phyloP scores from a whole-genome alignment of 2,113 vertebrate genomes.

The Ameiurus melas region DNA sequence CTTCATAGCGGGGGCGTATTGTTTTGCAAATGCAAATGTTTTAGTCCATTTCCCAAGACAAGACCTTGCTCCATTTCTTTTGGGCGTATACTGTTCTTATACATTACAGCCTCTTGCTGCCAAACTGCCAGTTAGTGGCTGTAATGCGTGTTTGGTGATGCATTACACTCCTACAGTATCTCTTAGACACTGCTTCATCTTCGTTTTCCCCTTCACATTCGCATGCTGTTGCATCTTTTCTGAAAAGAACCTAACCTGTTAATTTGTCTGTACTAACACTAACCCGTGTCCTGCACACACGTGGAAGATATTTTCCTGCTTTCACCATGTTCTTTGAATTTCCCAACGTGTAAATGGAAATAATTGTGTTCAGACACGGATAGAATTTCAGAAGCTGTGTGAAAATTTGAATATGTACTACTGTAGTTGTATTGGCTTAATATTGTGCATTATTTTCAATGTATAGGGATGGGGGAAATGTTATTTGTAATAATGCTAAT shows the following conservation, averaged over 20 bases:
- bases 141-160: neutral
- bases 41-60: constrained; percentile 4
- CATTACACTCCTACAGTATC: neutral
- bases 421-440: neutral
- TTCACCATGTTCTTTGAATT: neutral
- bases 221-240: constrained; percentile 1
- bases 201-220: neutral
- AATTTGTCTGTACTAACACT: neutral
- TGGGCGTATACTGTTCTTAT: neutral
- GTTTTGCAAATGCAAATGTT: neutral
- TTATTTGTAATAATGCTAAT: neutral
- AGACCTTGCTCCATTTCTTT: neutral
- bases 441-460: neutral
- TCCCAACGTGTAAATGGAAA: neutral
- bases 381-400: neutral
- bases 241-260: neutral
- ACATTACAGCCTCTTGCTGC: neutral
- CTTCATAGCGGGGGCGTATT: neutral
- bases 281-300: neutral
- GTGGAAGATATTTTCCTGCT: neutral
- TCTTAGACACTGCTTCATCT: neutral
- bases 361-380: neutral
- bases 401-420: neutral
- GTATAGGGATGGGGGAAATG: neutral
- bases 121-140: neutral